Evolutionary conservation across 2,113 vertebrate species (phyloP).

Genomic region (Melanotaenia duboulayi): DNA sequence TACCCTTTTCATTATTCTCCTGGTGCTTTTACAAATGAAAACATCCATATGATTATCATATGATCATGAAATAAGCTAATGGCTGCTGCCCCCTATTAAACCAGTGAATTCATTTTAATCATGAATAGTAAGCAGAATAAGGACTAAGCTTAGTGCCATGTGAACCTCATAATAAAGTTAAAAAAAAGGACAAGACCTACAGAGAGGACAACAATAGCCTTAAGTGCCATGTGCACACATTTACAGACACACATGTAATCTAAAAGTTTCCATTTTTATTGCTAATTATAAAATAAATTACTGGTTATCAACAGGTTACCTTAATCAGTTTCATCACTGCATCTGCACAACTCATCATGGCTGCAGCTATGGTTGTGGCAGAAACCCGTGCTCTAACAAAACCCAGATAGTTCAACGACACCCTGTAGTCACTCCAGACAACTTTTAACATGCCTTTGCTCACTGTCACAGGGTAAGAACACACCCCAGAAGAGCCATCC

Average conservation of each 20-base stretch:
- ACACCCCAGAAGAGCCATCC: slow-evolving; percentile 38
- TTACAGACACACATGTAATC: slow-evolving; percentile 9
- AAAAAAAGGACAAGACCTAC: too few relatives aligned
- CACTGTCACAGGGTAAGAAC: slow-evolving; percentile 35
- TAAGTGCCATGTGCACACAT: not conserved
- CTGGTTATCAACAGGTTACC: slow-evolving; percentile 10
- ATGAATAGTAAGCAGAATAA: not conserved
- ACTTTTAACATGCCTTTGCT: slow-evolving; percentile 56
- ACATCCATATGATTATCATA: too few relatives aligned
- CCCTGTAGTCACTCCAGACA: slow-evolving; percentile 26
- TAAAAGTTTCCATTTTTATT: slow-evolving; percentile 2
- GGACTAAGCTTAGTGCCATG: not conserved
- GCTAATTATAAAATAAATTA: slow-evolving; percentile 12
- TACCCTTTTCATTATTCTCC: too few relatives aligned
- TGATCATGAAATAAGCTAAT: not conserved
- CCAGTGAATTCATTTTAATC: not conserved
- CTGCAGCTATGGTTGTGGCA: slow-evolving; percentile 12
- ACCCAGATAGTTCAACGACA: not conserved
- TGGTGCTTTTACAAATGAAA: too few relatives aligned
- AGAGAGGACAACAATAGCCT: too few relatives aligned
- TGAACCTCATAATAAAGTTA: not conserved
- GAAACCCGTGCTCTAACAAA: slow-evolving; percentile 22
- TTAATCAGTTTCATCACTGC: not conserved
- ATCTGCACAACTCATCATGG: slow-evolving; percentile 19
- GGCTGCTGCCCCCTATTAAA: not conserved